Conservation (phyloP, 2,113 vertebrate genomes). For the Colinus virginianus region DNA sequence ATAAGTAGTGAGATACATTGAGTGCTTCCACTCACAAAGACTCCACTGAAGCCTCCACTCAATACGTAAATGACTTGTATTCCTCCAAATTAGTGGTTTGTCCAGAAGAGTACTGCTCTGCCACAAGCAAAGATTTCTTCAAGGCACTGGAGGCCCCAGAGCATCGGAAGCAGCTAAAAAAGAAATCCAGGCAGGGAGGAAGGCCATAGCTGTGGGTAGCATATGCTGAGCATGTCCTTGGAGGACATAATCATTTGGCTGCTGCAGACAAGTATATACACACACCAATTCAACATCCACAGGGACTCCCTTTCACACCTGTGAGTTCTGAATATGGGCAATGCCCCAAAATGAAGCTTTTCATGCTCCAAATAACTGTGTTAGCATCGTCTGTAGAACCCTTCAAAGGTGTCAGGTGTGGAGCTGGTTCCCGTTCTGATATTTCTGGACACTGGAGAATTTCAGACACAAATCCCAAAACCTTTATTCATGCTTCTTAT, state of each 20-base stretch:
- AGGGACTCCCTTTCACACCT: not conserved
- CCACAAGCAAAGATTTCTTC: not conserved
- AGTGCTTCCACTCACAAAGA: not conserved
- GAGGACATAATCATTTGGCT: not conserved
- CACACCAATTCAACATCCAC: not conserved
- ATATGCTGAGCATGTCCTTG: not conserved
- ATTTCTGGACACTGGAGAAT: not conserved
- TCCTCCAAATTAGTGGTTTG: not conserved
- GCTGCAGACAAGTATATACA: not conserved
- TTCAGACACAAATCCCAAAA: not conserved
- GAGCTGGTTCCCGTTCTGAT: not conserved
- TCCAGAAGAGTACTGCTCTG: not conserved
- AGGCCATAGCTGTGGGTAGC: not conserved
- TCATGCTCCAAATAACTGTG: not conserved
- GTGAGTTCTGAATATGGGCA: not conserved
- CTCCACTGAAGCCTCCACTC: not conserved
- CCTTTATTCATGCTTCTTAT: not conserved
- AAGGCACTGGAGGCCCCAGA: accelerated
- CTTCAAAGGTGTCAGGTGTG: not conserved
- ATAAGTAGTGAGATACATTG: not conserved
- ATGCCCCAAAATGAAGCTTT: not conserved
- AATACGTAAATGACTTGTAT: not conserved
- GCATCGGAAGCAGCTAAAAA: not conserved
- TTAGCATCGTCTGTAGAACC: not conserved
- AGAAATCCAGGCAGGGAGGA: not conserved